A percentile compares a stretch with the other conserved stretches of the same genome.
Conservation (phyloP, 2,888 invertebrate species). For the Pedicia rivosa region DNA sequence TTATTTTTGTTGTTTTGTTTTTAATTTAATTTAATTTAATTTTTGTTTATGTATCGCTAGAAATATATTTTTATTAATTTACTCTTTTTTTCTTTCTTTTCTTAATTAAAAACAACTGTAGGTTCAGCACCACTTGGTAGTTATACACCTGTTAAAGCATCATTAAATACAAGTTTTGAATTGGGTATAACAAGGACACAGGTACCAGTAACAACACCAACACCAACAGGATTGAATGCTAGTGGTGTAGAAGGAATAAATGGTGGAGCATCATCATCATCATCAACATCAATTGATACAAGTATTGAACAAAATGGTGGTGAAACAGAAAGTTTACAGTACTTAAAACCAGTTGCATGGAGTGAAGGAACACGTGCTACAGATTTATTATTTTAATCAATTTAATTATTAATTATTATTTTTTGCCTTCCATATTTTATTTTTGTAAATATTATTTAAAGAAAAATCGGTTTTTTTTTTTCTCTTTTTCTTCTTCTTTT, state of each 20-base stretch:
- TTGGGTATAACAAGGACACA: slow-evolving; percentile 57
- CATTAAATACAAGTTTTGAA: slow-evolving; percentile 50
- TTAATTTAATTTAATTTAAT: no score
- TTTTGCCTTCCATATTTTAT: no score
- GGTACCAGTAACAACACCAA: slow-evolving; percentile 13
- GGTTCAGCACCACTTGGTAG: slow-evolving; percentile 55
- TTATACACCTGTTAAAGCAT: slow-evolving; percentile 69
- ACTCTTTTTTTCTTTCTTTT: no score
- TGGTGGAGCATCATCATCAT: slow-evolving; percentile 18
- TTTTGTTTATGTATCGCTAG: no score
- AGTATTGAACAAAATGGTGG: slow-evolving; percentile 7
- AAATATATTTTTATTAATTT: no score
- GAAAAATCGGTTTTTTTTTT: no score
- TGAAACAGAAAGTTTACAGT: slow-evolving; percentile 19
- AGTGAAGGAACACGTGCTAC: slow-evolving; percentile 31
- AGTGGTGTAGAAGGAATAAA: slow-evolving; percentile 8
- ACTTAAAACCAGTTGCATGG: slow-evolving; percentile 27
- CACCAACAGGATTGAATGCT: neutral
- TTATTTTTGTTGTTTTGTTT: no score
- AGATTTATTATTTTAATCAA: slow-evolving; percentile 27
- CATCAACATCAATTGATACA: slow-evolving; percentile 7
- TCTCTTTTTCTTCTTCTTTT: no score
- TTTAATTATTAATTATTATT: no score
- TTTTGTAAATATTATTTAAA: no score
- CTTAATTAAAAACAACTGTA: no score